Base-by-base conservation (phyloP, 2,113 vertebrate genomes). In the Neolamprologus falcicula region DNA sequence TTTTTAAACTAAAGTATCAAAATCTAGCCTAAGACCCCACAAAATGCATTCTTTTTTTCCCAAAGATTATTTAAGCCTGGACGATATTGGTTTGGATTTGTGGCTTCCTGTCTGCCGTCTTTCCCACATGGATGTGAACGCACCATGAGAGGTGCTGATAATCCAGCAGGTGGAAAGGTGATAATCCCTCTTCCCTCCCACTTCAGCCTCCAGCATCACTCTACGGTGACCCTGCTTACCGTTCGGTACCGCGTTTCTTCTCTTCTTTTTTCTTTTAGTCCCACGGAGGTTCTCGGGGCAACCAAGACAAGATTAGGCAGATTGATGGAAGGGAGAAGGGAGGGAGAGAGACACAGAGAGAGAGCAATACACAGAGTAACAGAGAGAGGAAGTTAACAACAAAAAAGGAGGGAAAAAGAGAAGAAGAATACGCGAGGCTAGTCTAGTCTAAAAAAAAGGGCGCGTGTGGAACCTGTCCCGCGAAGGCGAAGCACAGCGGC, bases 221-320 rank as follows among this genome's bases (percentile, higher is more conserved):
- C 55, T 82, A 93, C 88, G 91, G 66, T 88, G 91, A 85, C 91
- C 88, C 94, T 93, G 95, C 96, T 97, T 96, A 96, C 96, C 92
- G 81, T 90, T 91, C 55, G 81, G 82, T 93, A 42, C 88, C 87
- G 91, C 86, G 85, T 83, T 66, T 82, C 90, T 88, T 79, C 76
- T 57, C 33, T 47, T 63, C 79, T 84, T 47, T 37, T 63, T 84
- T 91, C 55, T 90, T 93, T 93, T 86, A 92, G 83, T 91, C 94
- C 90, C 94, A 80, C 96, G 87, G 78, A 89, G 92, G 90, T 88
- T 89, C 89, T 92, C 93, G 83, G 82, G 90, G 91, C 85, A 83
- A 61, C 78, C 87, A 52, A 37, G 87, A 85, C 84, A 88, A 82
- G 63, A 86, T 79, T 42, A 10, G 88, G 89, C 79, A 83, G 88